These are phyloP conservation scores for Dromococcyx pavoninus DNA, from an alignment of 2,797 vertebrate species.

Conservation along the genomic window DNA sequence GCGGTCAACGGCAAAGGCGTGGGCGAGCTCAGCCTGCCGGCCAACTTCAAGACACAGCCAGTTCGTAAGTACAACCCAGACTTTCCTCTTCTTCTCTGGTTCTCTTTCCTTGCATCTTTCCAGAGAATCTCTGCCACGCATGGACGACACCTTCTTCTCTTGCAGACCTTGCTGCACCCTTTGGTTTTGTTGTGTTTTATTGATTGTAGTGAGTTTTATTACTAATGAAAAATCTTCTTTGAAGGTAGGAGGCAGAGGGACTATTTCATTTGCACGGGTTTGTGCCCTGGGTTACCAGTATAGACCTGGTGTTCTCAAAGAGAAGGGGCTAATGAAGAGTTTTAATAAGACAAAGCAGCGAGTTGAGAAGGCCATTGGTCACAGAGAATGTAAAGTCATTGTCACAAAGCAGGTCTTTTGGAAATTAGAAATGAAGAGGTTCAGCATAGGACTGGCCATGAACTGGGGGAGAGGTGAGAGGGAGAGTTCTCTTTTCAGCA, in stretches of 20 bases:
- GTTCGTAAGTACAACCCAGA: slow-evolving; percentile 89
- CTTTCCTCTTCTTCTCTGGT: not conserved
- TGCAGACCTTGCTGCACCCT: not conserved
- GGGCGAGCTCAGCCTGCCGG: slow-evolving; percentile 85
- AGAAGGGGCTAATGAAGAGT: not conserved
- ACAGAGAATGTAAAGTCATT: not conserved
- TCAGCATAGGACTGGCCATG: not conserved
- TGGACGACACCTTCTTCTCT: slow-evolving; percentile 9
- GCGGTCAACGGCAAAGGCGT: slow-evolving; percentile 95
- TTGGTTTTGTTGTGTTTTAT: not conserved
- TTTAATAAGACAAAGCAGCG: fast-evolving
- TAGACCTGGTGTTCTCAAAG: not conserved
- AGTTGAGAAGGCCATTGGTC: not conserved
- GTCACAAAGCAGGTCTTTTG: not conserved
- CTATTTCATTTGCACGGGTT: not conserved
- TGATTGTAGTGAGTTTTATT: not conserved
- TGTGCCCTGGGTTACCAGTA: not conserved
- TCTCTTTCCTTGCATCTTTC: not conserved
- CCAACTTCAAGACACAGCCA: slow-evolving; percentile 91
- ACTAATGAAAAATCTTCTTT: not conserved
- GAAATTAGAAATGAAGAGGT: not conserved
- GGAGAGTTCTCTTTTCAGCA: not conserved
- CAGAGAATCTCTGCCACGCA: not conserved
- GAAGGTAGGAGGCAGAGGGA: not conserved
- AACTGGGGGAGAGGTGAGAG: not conserved